Percentiles rank a stretch among this genome's conserved stretches.
Conservation (phyloP, 2,113 vertebrate species). For the Chaetura pelagica region DNA sequence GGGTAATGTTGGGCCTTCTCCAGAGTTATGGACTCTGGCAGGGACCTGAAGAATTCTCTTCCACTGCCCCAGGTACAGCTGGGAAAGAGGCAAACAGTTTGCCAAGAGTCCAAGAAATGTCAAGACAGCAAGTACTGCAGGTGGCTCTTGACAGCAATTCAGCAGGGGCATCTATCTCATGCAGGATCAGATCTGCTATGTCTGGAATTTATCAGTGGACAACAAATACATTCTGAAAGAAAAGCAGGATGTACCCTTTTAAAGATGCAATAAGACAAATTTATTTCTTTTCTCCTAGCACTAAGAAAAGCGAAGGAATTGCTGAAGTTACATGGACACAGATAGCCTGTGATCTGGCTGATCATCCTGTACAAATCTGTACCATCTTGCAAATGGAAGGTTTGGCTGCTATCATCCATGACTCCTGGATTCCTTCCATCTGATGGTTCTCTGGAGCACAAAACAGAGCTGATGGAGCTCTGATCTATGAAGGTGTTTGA, state of each 20-base stretch:
- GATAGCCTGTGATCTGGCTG: background rate
- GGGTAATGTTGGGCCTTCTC: background rate
- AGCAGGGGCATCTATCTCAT: background rate
- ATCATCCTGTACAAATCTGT: background rate
- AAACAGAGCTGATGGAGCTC: background rate
- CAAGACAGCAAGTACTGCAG: background rate
- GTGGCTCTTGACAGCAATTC: background rate
- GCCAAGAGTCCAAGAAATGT: background rate
- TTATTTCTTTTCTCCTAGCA: background rate
- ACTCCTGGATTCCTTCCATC: background rate
- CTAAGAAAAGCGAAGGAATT: background rate
- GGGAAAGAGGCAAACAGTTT: background rate
- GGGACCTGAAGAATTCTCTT: background rate
- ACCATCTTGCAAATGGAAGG: background rate
- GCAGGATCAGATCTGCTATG: background rate
- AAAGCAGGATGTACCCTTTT: background rate
- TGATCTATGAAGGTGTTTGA: background rate
- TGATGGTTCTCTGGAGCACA: background rate
- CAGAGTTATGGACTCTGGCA: rapidly evolving
- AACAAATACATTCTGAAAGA: background rate
- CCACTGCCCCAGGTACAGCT: background rate
- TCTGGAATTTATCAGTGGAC: background rate
- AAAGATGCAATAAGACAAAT: background rate
- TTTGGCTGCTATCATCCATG: background rate
- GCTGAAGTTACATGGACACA: rapidly evolving